These are phyloP conservation scores for Merodon equestris DNA, from an alignment of 2,888 invertebrate genomes.

Conservation along the genomic window DNA sequence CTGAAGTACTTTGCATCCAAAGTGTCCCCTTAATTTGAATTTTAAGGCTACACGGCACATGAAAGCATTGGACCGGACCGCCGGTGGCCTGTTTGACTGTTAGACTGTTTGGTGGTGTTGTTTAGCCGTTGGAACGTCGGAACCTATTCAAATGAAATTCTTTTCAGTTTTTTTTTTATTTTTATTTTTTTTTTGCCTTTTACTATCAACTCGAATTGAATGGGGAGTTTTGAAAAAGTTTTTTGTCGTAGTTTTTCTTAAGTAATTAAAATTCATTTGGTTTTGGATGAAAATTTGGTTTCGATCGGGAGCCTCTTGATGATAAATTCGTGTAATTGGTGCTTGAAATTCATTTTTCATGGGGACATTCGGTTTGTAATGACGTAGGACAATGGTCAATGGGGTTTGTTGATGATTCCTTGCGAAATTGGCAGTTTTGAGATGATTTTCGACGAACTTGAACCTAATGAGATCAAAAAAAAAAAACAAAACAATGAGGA, in stretches of 20 bases:
- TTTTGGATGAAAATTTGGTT: constrained; percentile 25
- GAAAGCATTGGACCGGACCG: constrained; percentile 19
- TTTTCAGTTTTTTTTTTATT: constrained; percentile 63
- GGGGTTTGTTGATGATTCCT: not conserved
- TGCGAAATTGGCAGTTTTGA: too few relatives aligned
- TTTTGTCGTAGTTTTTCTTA: constrained; percentile 63
- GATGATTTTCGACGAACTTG: too few relatives aligned
- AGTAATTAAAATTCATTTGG: constrained; percentile 59
- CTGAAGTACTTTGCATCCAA: constrained; percentile 61
- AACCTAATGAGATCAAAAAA: too few relatives aligned
- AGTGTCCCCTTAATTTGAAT: constrained; percentile 68
- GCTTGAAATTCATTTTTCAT: constrained; percentile 40
- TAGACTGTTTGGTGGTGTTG: not conserved
- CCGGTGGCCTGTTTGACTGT: constrained; percentile 19
- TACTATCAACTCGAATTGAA: constrained; percentile 35
- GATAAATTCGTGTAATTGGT: constrained; percentile 59
- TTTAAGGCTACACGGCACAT: constrained; percentile 47
- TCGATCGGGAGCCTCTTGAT: constrained; percentile 62
- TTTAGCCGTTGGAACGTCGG: constrained; percentile 3
- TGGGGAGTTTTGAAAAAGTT: constrained; percentile 35
- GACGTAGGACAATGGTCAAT: constrained; percentile 31
- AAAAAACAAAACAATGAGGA: too few relatives aligned
- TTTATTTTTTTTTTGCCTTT: constrained; percentile 50
- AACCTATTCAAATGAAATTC: constrained; percentile 64
- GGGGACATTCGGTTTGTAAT: constrained; percentile 45